These are phyloP conservation scores for Teleogryllus oceanicus DNA, from an alignment of 2,888 invertebrate genomes.

Conservation along the genomic window DNA sequence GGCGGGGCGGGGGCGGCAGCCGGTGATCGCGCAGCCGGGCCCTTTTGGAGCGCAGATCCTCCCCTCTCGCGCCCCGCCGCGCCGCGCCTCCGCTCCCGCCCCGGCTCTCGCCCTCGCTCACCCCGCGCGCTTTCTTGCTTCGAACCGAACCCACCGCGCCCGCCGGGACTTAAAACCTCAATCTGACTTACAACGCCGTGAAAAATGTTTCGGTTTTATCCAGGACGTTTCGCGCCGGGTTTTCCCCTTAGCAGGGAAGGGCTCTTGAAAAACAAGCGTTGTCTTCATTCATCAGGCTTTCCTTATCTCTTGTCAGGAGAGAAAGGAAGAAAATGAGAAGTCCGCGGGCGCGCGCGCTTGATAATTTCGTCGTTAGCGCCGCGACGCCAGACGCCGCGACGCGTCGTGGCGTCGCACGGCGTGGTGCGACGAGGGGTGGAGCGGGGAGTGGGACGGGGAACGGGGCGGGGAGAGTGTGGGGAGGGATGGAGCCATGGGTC, in stretches of 20 bases:
- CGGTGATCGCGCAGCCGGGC: background rate
- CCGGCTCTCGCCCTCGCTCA: background rate
- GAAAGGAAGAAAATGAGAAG: slow-evolving; percentile 37
- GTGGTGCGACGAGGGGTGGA: too few relatives aligned
- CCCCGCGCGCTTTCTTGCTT: background rate
- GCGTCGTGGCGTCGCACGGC: background rate
- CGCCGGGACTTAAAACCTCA: slow-evolving; percentile 32
- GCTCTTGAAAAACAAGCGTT: slow-evolving; percentile 43
- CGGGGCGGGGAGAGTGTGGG: too few relatives aligned
- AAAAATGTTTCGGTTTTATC: slow-evolving; percentile 39
- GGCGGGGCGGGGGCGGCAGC: background rate
- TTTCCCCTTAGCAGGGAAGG: slow-evolving; percentile 27
- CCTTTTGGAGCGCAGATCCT: background rate
- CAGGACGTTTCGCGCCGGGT: slow-evolving; percentile 37
- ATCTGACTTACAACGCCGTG: slow-evolving; percentile 33
- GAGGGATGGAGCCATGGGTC: too few relatives aligned
- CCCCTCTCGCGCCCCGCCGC: background rate
- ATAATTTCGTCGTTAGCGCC: slow-evolving; percentile 43
- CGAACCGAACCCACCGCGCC: slow-evolving; percentile 7
- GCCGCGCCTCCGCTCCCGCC: background rate
- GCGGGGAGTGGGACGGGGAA: too few relatives aligned
- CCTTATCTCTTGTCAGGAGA: slow-evolving; percentile 42
- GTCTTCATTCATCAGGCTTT: slow-evolving; percentile 45
- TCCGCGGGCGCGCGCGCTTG: slow-evolving; percentile 38
- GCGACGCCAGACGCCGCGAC: background rate